phyloP scores from a whole-genome alignment of 2,113 vertebrate genomes.

The Xiphias gladius region DNA sequence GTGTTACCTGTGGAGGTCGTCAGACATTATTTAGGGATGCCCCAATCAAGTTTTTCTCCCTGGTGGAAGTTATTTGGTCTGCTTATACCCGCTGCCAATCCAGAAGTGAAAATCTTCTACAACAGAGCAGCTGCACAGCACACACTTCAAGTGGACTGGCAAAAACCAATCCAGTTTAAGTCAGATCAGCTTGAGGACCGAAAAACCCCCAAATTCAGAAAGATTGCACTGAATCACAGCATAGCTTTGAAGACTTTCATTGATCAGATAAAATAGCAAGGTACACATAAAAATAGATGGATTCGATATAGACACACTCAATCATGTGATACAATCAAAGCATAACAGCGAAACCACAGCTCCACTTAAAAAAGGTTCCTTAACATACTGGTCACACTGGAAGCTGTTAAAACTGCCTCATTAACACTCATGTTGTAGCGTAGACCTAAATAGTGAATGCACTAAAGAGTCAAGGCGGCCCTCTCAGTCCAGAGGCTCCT shows the following conservation, averaged over 20 bases:
- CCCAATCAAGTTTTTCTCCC: not conserved
- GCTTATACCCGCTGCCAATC: not conserved
- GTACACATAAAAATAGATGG: not conserved
- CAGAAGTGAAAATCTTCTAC: not conserved
- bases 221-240: not conserved
- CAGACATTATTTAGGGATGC: not conserved
- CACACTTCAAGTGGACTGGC: not conserved
- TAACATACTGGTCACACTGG: not conserved
- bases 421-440: not conserved
- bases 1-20: not conserved
- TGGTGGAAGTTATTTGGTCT: not conserved
- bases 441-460: not conserved
- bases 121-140: not conserved
- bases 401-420: not conserved
- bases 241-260: not conserved
- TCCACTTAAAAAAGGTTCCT: not conserved
- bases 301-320: not conserved
- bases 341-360: not conserved
- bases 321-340: not conserved
- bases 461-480: not conserved
- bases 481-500: not conserved
- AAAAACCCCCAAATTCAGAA: not conserved
- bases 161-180: slow-evolving; percentile 4
- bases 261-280: not conserved
- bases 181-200: slow-evolving; percentile 5